These are phyloP conservation scores for Porites lobata DNA, from an alignment of 92 coral and sea anemone genomes.

Conservation along the genomic window DNA sequence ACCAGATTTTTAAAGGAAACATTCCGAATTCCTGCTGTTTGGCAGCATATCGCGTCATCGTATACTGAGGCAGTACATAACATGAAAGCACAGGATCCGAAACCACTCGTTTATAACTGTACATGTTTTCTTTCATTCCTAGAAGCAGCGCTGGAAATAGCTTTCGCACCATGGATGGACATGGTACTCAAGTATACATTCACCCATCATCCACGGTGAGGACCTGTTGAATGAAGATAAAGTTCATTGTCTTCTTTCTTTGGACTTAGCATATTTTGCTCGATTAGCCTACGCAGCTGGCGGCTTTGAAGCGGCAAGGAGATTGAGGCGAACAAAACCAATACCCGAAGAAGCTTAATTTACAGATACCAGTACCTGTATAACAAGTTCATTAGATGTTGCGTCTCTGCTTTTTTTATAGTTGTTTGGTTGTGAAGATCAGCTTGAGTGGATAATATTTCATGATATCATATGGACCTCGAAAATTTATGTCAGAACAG, in stretches of 20 bases:
- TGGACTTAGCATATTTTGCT: neutral
- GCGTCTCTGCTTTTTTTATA: conserved; percentile 22
- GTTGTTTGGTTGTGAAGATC: conserved; percentile 90
- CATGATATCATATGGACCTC: conserved; percentile 97
- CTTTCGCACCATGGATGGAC: conserved; percentile 97
- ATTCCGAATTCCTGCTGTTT: too few relatives aligned
- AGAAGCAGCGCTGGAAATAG: conserved; percentile 80
- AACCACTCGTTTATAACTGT: neutral
- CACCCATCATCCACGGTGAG: conserved; percentile 95
- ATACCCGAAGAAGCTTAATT: too few relatives aligned
- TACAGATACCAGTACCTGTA: too few relatives aligned
- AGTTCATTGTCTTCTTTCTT: neutral
- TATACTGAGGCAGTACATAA: too few relatives aligned
- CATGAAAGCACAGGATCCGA: neutral
- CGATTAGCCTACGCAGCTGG: too few relatives aligned
- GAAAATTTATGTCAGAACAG: conserved; percentile 92
- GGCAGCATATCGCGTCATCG: too few relatives aligned
- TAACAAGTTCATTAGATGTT: neutral
- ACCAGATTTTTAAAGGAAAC: too few relatives aligned
- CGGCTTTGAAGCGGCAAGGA: too few relatives aligned
- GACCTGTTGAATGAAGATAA: neutral
- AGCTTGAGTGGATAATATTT: conserved; percentile 94
- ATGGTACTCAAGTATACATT: conserved; percentile 86
- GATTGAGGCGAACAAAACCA: too few relatives aligned
- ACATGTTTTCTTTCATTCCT: neutral